These are phyloP conservation scores for Cryptus armator DNA, from an alignment of 2,888 invertebrate species.

Conservation along the genomic window DNA sequence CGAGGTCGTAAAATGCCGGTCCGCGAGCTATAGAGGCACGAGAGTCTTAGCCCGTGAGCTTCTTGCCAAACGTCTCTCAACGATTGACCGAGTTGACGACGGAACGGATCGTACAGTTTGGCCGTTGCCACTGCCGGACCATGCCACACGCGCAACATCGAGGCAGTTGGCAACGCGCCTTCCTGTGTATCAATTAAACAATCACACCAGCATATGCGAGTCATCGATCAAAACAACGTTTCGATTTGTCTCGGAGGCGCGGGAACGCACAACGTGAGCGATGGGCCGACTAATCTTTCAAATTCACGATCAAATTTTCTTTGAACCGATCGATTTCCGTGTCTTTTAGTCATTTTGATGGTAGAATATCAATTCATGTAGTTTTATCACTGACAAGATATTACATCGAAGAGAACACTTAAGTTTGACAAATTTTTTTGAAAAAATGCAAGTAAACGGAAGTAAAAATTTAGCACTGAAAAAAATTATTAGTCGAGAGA, in stretches of 20 bases:
- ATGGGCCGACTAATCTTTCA: background rate
- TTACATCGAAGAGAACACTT: too few species aligned
- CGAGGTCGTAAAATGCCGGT: slow-evolving; percentile 70
- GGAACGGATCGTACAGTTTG: slow-evolving; percentile 66
- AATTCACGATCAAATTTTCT: slow-evolving; percentile 2
- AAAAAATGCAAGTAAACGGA: too few species aligned
- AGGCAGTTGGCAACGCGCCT: slow-evolving; percentile 35
- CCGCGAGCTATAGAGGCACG: slow-evolving; percentile 37
- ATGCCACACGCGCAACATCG: slow-evolving; percentile 44
- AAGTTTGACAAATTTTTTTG: too few species aligned
- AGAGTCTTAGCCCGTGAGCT: slow-evolving; percentile 43
- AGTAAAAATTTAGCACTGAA: too few species aligned
- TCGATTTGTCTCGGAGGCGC: slow-evolving; percentile 16
- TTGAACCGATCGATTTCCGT: too few species aligned
- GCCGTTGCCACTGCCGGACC: slow-evolving; percentile 48
- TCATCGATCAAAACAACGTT: slow-evolving; percentile 55
- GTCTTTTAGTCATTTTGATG: too few species aligned
- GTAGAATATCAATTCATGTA: too few species aligned
- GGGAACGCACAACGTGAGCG: background rate
- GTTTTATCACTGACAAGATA: too few species aligned
- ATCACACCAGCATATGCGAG: slow-evolving; percentile 24
- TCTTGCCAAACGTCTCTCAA: slow-evolving; percentile 71
- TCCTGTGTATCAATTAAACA: slow-evolving; percentile 17
- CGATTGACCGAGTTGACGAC: slow-evolving; percentile 73
- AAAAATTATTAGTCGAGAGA: too few species aligned